A percentile compares a stretch with the other conserved stretches of the same genome.
These are phyloP conservation scores for Chromis chromis DNA, from an alignment of 2,797 vertebrate genomes.

Conservation along the genomic window DNA sequence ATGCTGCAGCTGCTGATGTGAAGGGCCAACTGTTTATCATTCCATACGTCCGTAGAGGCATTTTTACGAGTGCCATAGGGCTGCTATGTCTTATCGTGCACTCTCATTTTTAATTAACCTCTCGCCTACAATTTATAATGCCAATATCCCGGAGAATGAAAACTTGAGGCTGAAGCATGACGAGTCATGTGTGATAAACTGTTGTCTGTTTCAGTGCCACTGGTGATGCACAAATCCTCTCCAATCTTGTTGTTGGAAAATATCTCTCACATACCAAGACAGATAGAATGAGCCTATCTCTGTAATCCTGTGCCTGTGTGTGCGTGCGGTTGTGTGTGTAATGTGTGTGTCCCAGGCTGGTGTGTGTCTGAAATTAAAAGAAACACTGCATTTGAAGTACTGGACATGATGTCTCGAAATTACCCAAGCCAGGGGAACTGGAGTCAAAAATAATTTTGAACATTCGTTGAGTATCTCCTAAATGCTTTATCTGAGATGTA, in stretches of 20 bases:
- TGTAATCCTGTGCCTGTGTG: constrained; percentile 51
- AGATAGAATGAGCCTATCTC: constrained; percentile 65
- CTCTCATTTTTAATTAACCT: constrained; percentile 73
- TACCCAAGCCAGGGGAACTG: background rate
- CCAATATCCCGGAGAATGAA: constrained; percentile 43
- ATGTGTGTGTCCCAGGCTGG: constrained; percentile 3
- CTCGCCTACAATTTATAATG: constrained; percentile 48
- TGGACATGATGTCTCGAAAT: constrained; percentile 6
- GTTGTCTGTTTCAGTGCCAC: constrained; percentile 51
- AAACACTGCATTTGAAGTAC: constrained; percentile 20
- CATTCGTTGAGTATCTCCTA: constrained; percentile 8
- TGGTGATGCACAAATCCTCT: constrained; percentile 64
- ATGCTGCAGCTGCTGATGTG: constrained; percentile 37
- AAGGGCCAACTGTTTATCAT: constrained; percentile 45
- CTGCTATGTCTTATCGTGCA: constrained; percentile 39
- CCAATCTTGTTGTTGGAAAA: constrained; percentile 77
- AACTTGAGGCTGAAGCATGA: constrained; percentile 52
- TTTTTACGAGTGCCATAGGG: constrained; percentile 43
- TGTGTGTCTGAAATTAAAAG: constrained; percentile 26
- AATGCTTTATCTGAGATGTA: constrained; percentile 14
- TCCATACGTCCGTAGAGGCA: constrained; percentile 13
- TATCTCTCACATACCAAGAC: constrained; percentile 69
- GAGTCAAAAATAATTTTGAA: background rate
- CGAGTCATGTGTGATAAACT: constrained; percentile 57
- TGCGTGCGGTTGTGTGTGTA: background rate